Base-by-base conservation (phyloP, 2,888 invertebrate species). In the Eristalinus aeneus region DNA sequence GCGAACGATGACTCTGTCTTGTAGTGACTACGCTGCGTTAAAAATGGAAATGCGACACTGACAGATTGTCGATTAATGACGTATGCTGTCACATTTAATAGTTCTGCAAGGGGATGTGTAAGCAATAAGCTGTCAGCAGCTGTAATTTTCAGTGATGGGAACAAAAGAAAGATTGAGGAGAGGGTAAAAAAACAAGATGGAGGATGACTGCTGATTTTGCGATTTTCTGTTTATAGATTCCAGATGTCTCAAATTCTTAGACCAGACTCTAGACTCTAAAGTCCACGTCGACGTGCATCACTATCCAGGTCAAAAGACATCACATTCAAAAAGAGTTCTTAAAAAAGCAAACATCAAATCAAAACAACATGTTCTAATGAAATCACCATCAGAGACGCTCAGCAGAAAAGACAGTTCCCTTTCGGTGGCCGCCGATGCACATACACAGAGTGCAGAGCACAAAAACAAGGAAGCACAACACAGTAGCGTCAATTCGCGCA, bases 381-480 rank as follows among this genome's bases (percentile, higher is more conserved):
- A 46, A 46, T 46, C 46, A n/a, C n/a, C 46, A 8, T 46, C 46
- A 46, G 16, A 46, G 16, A 8, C 16, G 46, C 16, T n/a, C 46
- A 6, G 8, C 9, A 16, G 16, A 16, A 16, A 16, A 46, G 46
- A 46, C 46, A 46, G 56, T 22, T 23, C 23, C 56, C 56, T 23
- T 27, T 56, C 23, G 23, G 23, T 23, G 23, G 23, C 22, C 56
- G 56, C 56, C 23, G 23, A 56, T 56, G 16, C 61, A 84, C 71
- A 27, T 27, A 5, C 27, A 27, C 61, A 56, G 27, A 64, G 32
- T 74, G 69, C 31, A 53, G 60, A 54, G n/a, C 39, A 23, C 56
- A 67, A 75, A 69, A 84, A 84, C 71, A 84, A 84, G 79, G 79
- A 84, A 84, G 79, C 65, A 11, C 27, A 72, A 67, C 81, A 56